These are phyloP conservation scores for Phania funesta DNA, from an alignment of 2,888 invertebrate genomes.

Conservation along the genomic window DNA sequence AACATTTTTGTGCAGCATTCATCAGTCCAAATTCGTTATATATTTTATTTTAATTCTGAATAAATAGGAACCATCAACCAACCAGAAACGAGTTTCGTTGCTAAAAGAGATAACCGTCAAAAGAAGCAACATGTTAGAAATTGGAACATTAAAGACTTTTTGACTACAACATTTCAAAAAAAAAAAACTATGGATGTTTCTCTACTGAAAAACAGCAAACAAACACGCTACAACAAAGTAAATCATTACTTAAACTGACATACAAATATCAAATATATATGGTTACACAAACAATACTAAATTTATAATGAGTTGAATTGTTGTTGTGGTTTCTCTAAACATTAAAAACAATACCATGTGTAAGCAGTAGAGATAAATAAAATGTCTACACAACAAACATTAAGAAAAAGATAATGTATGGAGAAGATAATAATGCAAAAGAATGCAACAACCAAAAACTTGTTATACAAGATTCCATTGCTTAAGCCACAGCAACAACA, in stretches of 20 bases:
- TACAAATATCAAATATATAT: not conserved
- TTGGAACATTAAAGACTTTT: too few relatives aligned
- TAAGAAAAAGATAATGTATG: not conserved
- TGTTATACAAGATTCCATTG: not conserved
- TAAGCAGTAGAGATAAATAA: not conserved
- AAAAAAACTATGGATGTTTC: not conserved
- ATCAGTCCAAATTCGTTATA: too few relatives aligned
- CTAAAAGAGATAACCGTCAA: too few relatives aligned
- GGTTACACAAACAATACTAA: not conserved
- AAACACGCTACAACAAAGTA: not conserved
- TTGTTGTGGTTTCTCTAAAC: not conserved
- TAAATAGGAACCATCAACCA: too few relatives aligned
- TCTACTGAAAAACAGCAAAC: too few relatives aligned
- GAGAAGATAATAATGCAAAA: not conserved
- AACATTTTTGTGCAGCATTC: too few relatives aligned
- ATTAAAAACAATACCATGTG: not conserved
- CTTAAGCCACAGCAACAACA: not conserved
- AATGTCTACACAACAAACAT: not conserved
- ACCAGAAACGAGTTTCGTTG: too few relatives aligned
- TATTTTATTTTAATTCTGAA: too few relatives aligned
- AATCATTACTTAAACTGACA: not conserved
- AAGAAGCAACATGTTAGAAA: too few relatives aligned
- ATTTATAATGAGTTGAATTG: not conserved
- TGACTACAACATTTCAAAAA: too few relatives aligned
- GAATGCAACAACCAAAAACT: conserved; percentile 1